phyloP scores from a whole-genome alignment of 2,797 vertebrate genomes.

The Eulemur rubriventer region DNA sequence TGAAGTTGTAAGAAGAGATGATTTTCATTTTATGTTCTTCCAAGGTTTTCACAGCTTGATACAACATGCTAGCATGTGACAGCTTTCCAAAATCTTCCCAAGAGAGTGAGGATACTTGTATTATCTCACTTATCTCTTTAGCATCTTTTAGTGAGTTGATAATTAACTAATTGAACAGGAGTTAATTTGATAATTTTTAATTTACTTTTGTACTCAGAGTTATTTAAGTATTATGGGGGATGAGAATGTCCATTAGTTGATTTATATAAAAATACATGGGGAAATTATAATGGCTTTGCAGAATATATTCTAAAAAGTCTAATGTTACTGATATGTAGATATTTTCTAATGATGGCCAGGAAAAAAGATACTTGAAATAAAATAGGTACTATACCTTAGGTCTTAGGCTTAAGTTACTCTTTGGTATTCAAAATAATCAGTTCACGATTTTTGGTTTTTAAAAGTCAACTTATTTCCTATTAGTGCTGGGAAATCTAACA shows the following conservation, averaged over 20 bases:
- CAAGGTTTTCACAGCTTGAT: background rate
- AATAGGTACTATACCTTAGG: background rate
- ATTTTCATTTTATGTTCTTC: background rate
- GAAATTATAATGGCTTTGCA: background rate
- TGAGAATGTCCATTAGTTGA: background rate
- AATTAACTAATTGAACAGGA: background rate
- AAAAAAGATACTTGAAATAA: slow-evolving; percentile 9
- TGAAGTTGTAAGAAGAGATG: background rate
- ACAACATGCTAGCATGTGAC: background rate
- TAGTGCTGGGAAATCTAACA: background rate
- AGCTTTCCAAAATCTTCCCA: background rate
- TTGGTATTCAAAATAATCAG: background rate
- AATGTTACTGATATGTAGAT: background rate
- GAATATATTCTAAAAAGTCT: background rate
- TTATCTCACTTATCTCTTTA: background rate
- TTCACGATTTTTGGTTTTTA: background rate
- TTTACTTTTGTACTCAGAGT: background rate
- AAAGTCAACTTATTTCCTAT: background rate
- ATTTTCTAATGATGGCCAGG: background rate
- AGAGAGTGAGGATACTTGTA: background rate
- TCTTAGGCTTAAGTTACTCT: background rate
- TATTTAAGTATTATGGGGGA: background rate
- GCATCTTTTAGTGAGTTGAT: background rate
- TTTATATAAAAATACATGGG: background rate
- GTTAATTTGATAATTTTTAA: background rate